Base-by-base conservation (phyloP, 2,113 vertebrate genomes). In the Spheniscus mendiculus region DNA sequence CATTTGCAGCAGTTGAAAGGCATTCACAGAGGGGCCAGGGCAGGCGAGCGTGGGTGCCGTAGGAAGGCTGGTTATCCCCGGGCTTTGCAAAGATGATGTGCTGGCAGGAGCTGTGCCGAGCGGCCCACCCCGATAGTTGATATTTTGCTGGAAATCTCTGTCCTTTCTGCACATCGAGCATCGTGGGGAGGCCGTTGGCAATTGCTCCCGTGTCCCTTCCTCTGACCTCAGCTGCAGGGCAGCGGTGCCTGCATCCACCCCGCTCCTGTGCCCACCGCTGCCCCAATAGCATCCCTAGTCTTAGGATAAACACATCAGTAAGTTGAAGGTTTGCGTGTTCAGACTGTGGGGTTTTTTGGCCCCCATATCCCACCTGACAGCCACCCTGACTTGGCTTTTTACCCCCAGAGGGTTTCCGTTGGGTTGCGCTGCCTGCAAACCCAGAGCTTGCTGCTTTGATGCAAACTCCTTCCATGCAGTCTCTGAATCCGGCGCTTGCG, bases 251-350 rank as follows among this genome's bases (percentile, higher is more conserved):
- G 38, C 12, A 3, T 12, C 56, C 30, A 6, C 7, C 18, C 76
- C 0, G 0, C 19, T 61, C 50, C 74, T 19, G 20, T 29, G 11
- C 81, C 29, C 52, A 14, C 32, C 1, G 0, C 29, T 38, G 55
- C 25, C 9, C 67, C 2, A 1, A 3, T 1, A 34, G 20, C 44
- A 22, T 56, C 74, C 70, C 34, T 65, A 11, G 15, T 15, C 55
- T 32, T 38, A 14, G 49, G n/a, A 32, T 27, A 34, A 76, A 4
- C 44, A 6, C 45, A 7, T 34, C 19, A 56, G 55, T 26, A 56
- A 44, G 27, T 1, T 11, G 38, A 69, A 30, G 11, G 18, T 15
- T 36, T 21, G 15, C 21, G 1, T 13, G 5, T 59, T 77, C 45
- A 26, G 36, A 1, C 25, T 17, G 10, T 12, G 55, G 61, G 19